Percentiles rank a stretch among this genome's conserved stretches.
phyloP scores from a whole-genome alignment of 1,140 invertebrate species.

The Drosophila kohkoa region DNA sequence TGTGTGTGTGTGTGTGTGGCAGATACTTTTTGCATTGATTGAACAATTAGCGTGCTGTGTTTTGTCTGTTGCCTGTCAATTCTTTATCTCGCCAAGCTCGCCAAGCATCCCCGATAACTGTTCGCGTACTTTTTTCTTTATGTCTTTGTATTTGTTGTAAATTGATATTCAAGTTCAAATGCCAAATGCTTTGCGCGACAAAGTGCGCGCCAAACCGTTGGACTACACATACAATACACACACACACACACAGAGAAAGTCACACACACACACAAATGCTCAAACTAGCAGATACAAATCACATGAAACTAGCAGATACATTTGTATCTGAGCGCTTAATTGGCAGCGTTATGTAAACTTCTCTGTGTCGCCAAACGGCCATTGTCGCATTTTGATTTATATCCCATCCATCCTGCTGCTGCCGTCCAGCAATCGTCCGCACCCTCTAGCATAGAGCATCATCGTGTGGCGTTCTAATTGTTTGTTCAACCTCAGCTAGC shows the following conservation, averaged over 20 bases:
- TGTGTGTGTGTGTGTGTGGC: constrained; percentile 18
- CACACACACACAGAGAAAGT: not conserved
- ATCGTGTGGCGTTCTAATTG: constrained; percentile 37
- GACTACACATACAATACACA: constrained; percentile 23
- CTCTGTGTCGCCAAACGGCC: constrained; percentile 46
- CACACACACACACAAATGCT: not conserved
- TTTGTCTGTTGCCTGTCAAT: constrained; percentile 53
- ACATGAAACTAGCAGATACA: constrained; percentile 50
- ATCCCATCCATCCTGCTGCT: constrained; percentile 69
- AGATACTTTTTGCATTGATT: constrained; percentile 78
- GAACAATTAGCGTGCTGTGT: constrained; percentile 70
- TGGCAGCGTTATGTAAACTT: constrained; percentile 73
- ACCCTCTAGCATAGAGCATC: constrained; percentile 31
- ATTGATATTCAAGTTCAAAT: constrained; percentile 84
- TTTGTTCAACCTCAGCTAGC: constrained; percentile 23
- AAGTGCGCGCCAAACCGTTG: constrained; percentile 68
- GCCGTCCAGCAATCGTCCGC: constrained; percentile 23
- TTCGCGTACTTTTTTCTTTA: constrained; percentile 2
- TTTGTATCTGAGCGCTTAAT: constrained; percentile 73
- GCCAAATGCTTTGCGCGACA: constrained; percentile 76
- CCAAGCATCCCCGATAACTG: constrained; percentile 40
- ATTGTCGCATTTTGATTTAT: constrained; percentile 80
- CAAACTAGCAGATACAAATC: not conserved
- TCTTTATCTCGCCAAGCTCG: constrained; percentile 43
- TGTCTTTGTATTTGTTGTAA: constrained; percentile 63